Evolutionary conservation across 2,113 vertebrate genomes (phyloP).

Genomic region (Dipodomys merriami): DNA sequence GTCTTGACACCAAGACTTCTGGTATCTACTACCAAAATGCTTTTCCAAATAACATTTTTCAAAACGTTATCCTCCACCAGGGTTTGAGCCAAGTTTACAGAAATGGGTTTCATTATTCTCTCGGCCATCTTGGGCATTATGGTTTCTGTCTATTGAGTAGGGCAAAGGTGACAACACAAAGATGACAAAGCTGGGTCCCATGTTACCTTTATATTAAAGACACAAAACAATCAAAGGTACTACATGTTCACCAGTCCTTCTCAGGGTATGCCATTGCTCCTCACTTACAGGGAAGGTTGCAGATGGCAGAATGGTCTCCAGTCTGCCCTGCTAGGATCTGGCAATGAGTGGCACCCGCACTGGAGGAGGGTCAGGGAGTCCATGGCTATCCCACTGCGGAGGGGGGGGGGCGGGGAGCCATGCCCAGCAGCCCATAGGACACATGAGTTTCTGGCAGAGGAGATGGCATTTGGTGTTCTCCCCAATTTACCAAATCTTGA

Average conservation of each 20-base stretch:
- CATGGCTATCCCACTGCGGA: accelerated
- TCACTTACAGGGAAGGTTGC: not conserved
- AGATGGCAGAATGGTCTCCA: not conserved
- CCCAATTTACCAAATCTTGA: not conserved
- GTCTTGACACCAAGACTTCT: not conserved
- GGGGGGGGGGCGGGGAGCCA: accelerated
- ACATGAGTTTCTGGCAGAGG: not conserved
- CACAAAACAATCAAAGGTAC: not conserved
- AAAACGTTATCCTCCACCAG: not conserved
- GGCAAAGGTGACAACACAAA: not conserved
- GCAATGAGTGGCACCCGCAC: not conserved
- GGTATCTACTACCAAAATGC: not conserved
- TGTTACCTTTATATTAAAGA: not conserved
- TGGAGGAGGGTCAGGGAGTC: not conserved
- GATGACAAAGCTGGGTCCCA: not conserved
- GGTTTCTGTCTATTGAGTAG: not conserved
- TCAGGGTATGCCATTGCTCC: not conserved
- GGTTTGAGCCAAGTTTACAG: not conserved
- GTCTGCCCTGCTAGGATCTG: not conserved
- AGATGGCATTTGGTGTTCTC: not conserved
- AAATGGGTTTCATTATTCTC: not conserved
- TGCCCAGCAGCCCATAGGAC: not conserved
- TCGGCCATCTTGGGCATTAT: not conserved
- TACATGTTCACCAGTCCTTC: not conserved
- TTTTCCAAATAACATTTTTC: slow-evolving; percentile 34